These are phyloP conservation scores for Sylvia borin DNA, from an alignment of 2,797 vertebrate genomes.

Conservation along the genomic window DNA sequence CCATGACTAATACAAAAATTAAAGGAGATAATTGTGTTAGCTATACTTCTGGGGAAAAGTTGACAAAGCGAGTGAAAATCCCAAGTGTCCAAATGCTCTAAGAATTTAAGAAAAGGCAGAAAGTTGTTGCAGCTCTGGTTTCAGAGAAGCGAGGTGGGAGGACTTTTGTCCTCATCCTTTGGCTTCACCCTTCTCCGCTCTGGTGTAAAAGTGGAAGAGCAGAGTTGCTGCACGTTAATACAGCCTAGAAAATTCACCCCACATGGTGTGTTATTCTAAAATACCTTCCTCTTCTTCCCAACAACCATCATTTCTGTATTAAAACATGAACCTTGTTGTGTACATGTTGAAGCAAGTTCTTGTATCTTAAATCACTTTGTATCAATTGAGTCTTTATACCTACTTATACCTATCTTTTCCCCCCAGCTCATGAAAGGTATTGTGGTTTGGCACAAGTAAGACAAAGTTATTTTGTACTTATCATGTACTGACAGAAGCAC, in stretches of 20 bases:
- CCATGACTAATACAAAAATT: conserved; percentile 35
- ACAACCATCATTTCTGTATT: not conserved
- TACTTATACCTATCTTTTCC: not conserved
- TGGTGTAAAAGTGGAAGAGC: not conserved
- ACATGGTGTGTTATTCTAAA: not conserved
- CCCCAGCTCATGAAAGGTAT: not conserved
- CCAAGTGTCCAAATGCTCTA: not conserved
- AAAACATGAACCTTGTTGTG: not conserved
- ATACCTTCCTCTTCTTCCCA: not conserved
- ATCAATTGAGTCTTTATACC: not conserved
- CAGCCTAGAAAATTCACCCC: not conserved
- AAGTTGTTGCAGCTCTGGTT: not conserved
- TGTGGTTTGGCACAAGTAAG: not conserved
- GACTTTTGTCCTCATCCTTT: not conserved
- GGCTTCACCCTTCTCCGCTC: not conserved
- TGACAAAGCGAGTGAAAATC: conserved; percentile 9
- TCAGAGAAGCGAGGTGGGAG: not conserved
- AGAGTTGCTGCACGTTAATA: not conserved
- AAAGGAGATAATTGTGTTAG: conserved; percentile 31
- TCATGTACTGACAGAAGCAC: not conserved
- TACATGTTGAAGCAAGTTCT: not conserved
- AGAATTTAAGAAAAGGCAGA: not conserved
- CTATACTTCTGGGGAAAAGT: not conserved
- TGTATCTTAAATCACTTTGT: not conserved
- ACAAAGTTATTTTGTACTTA: not conserved